Conservation (phyloP, 92 coral and sea anemone species). For the Paramuricea clavata region DNA sequence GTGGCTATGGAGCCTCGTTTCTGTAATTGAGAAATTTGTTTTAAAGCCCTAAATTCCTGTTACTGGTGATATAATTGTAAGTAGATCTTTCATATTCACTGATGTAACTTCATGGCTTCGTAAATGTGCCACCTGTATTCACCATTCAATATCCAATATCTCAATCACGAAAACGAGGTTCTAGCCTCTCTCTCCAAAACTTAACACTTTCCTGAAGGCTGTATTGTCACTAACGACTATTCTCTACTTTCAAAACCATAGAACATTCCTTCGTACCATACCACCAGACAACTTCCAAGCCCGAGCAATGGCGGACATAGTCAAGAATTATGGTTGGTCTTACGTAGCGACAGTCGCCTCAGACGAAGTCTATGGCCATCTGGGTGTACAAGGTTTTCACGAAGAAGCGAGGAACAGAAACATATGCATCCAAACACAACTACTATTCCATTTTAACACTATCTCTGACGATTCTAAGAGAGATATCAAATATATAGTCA, state of each 20-base stretch:
- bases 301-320: conserved; percentile 92
- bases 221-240: no score
- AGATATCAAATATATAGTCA: conserved; percentile 74
- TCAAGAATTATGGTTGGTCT: conserved; percentile 75
- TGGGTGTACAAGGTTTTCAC: conserved; percentile 88
- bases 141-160: no score
- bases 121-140: no score
- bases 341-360: conserved; percentile 94
- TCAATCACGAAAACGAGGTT: no score
- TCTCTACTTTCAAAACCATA: neutral
- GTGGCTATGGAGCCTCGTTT: no score
- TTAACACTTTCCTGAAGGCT: no score
- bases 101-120: no score
- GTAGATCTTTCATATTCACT: no score
- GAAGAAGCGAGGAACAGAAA: conserved; percentile 78
- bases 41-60: no score
- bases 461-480: conserved; percentile 72
- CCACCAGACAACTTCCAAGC: conserved; percentile 96
- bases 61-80: no score
- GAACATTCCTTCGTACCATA: conserved; percentile 91
- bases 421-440: conserved; percentile 87
- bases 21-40: no score
- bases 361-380: conserved; percentile 92
- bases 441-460: conserved; percentile 84
- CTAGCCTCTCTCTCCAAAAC: no score